phyloP scores from a whole-genome alignment of 2,888 invertebrate genomes.

The Tenthredo mesomela region DNA sequence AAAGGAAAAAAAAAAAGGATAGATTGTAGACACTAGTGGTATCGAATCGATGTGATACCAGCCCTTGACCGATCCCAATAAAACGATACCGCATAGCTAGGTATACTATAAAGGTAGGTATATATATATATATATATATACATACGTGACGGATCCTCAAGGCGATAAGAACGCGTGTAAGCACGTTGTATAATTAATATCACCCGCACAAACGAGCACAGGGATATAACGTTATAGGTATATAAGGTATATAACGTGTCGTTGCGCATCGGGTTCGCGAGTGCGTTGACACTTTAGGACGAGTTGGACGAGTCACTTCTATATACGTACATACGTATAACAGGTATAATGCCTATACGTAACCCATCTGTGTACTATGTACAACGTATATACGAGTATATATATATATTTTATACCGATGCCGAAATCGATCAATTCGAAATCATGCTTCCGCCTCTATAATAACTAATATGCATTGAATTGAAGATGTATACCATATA shows the following conservation, averaged over 20 bases:
- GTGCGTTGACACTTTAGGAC: conserved; percentile 48
- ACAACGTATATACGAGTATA: neutral
- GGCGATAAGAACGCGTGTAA: conserved; percentile 16
- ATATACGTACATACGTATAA: neutral
- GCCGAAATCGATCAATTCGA: conserved; percentile 17
- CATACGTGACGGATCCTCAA: neutral
- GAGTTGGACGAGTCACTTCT: conserved; percentile 45
- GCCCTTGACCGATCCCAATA: neutral
- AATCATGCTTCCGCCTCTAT: neutral
- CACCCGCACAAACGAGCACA: neutral
- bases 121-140: too few species aligned
- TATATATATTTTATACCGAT: neutral
- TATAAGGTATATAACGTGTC: conserved; percentile 20
- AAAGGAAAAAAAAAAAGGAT: too few species aligned
- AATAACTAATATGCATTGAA: too few species aligned
- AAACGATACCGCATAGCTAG: neutral
- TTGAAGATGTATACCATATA: neutral
- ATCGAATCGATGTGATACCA: neutral
- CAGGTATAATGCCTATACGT: neutral
- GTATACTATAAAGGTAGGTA: neutral
- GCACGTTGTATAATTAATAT: conserved; percentile 30
- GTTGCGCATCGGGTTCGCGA: conserved; percentile 46
- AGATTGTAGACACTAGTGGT: too few species aligned
- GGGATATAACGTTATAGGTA: conserved; percentile 2
- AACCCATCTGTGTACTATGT: too few species aligned